Conservation (phyloP, 1,140 invertebrate species). For the Periplaneta americana region DNA sequence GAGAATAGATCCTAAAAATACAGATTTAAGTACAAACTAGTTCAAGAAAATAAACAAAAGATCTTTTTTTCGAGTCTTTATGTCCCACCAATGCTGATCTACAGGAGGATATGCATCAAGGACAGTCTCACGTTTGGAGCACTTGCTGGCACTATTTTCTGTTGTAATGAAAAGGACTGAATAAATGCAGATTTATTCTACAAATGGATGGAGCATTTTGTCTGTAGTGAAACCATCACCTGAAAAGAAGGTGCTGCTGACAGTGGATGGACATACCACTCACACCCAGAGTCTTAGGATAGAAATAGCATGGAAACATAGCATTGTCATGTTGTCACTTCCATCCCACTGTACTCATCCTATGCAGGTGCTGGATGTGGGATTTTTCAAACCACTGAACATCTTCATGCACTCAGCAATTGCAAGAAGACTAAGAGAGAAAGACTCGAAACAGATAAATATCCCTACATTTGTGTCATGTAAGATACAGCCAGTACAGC, state of each 20-base stretch:
- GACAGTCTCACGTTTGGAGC: conserved; percentile 21
- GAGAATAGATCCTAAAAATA: too few species aligned
- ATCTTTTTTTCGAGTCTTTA: too few species aligned
- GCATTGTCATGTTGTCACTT: background rate
- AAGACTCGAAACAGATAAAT: too few species aligned
- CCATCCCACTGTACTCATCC: conserved; percentile 33
- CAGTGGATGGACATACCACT: conserved; percentile 27
- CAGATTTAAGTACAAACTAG: too few species aligned
- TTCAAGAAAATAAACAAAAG: too few species aligned
- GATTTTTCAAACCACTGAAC: conserved; percentile 32
- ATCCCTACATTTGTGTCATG: too few species aligned
- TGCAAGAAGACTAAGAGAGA: conserved; percentile 18
- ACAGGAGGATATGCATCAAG: conserved; percentile 23
- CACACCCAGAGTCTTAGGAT: conserved; percentile 18
- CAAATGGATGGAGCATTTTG: conserved; percentile 24
- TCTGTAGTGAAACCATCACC: conserved; percentile 20
- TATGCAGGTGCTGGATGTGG: conserved; percentile 36
- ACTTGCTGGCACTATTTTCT: conserved; percentile 18
- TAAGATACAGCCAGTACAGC: too few species aligned
- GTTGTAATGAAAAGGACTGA: conserved; percentile 24
- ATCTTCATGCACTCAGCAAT: conserved; percentile 7
- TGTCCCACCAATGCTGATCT: conserved; percentile 29
- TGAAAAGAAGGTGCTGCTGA: conserved; percentile 26
- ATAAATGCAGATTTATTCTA: conserved; percentile 23
- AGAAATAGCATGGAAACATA: conserved; percentile 3